These are phyloP conservation scores for Chaetops frenatus DNA, from an alignment of 2,113 vertebrate species.

Conservation along the genomic window DNA sequence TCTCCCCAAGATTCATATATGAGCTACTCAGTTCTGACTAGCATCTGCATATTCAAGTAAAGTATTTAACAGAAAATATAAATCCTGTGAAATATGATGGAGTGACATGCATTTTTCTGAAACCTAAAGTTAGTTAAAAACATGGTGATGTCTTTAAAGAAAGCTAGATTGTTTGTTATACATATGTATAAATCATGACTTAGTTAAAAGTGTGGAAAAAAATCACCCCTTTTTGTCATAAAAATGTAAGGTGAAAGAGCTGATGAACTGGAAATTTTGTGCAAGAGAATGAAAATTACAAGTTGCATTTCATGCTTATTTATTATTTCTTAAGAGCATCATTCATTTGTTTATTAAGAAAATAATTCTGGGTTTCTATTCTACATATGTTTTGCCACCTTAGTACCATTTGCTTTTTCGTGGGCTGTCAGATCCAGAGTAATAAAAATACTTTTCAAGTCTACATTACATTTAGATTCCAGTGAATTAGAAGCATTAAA, in stretches of 20 bases:
- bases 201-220: not conserved
- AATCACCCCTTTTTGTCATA: fast-evolving
- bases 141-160: not conserved
- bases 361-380: not conserved
- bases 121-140: not conserved
- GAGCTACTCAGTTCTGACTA: not conserved
- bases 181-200: not conserved
- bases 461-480: not conserved
- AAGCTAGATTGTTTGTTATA: not conserved
- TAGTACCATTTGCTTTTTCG: not conserved
- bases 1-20: not conserved
- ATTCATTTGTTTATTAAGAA: not conserved
- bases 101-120: not conserved
- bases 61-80: not conserved
- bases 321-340: not conserved
- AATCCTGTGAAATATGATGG: not conserved
- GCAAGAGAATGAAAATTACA: not conserved
- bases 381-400: not conserved
- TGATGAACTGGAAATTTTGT: not conserved
- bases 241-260: not conserved
- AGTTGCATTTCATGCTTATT: not conserved
- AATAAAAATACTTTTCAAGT: not conserved
- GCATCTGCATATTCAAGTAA: not conserved
- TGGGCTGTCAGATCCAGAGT: not conserved
- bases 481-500: not conserved